Conservation (phyloP, 2,113 vertebrate genomes). For the Pseudopodoces humilis region DNA sequence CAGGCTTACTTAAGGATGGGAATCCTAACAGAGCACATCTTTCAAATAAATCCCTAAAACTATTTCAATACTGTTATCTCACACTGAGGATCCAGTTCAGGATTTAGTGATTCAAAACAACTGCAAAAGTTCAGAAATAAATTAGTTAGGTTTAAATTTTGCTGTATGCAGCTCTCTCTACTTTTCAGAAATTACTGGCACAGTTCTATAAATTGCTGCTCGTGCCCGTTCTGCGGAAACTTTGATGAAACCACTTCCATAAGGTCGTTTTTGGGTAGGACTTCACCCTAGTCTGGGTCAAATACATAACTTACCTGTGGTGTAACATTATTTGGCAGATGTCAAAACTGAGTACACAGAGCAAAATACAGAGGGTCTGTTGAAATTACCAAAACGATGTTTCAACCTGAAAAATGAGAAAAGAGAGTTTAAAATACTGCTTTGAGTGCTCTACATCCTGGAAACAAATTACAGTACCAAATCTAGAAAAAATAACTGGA, state of each 20-base stretch:
- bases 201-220: background rate
- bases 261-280: background rate
- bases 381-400: background rate
- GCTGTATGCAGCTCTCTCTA: background rate
- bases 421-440: background rate
- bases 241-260: background rate
- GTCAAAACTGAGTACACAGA: background rate
- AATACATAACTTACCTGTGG: background rate
- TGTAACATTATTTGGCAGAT: background rate
- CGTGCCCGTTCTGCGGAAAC: background rate
- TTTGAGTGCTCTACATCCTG: background rate
- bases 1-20: background rate
- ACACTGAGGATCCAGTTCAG: background rate
- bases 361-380: slow-evolving; percentile 17
- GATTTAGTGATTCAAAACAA: background rate
- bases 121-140: background rate
- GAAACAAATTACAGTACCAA: slow-evolving; percentile 11
- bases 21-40: background rate
- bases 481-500: background rate
- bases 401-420: slow-evolving; percentile 3
- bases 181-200: background rate
- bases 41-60: background rate
- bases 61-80: background rate
- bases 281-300: background rate
- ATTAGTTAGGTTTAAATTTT: background rate